A percentile compares a stretch with the other conserved stretches of the same genome.
Evolutionary conservation across 2,797 vertebrate species (phyloP).

Genomic region (Cynopterus sphinx): DNA sequence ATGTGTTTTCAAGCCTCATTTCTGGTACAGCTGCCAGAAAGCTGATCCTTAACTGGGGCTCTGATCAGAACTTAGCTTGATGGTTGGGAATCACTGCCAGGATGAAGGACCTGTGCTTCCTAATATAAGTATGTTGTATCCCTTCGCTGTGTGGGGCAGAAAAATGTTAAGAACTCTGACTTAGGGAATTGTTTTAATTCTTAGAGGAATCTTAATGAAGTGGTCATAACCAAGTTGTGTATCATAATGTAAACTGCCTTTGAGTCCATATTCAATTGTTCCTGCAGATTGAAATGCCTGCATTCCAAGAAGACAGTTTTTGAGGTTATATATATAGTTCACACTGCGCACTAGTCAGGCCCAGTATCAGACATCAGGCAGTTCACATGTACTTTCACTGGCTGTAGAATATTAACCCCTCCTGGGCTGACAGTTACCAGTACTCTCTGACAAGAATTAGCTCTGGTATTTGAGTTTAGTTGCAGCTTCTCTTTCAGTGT

Average conservation of each 20-base stretch:
- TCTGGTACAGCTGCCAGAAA: neutral
- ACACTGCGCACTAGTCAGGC: neutral
- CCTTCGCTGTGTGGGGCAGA: neutral
- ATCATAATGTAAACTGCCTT: neutral
- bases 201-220: neutral
- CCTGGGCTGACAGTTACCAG: rapidly evolving
- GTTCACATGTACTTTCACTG: rapidly evolving
- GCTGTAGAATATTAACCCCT: neutral
- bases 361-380: too few relatives aligned
- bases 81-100: neutral
- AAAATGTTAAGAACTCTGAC: neutral
- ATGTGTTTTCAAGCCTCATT: neutral
- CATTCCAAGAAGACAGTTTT: neutral
- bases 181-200: neutral
- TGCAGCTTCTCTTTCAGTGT: neutral
- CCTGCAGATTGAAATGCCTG: neutral
- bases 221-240: neutral
- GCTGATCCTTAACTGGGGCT: neutral
- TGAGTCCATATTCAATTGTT: neutral
- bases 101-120: neutral
- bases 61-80: neutral
- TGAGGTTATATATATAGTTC: neutral
- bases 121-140: neutral
- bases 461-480: neutral
- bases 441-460: neutral